Conservation (phyloP, 2,113 vertebrate genomes). For the Siphamia tubifer region DNA sequence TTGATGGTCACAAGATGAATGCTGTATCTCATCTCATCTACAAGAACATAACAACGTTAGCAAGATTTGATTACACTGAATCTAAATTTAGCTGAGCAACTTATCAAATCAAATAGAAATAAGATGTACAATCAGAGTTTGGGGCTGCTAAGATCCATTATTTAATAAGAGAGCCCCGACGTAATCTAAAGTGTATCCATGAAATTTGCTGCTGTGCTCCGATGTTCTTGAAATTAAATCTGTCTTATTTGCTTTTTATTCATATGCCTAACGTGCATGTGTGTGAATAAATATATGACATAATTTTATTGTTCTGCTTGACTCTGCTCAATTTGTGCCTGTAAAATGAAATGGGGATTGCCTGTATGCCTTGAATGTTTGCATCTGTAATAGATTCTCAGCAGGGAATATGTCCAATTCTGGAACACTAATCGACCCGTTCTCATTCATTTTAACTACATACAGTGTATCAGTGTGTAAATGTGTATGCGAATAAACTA, state of each 20-base stretch:
- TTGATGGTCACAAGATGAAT: conserved; percentile 30
- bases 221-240: conserved; percentile 69
- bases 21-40: conserved; percentile 34
- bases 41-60: conserved; percentile 63
- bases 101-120: conserved; percentile 71
- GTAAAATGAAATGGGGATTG: conserved; percentile 55
- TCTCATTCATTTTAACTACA: conserved; percentile 22
- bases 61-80: conserved; percentile 63
- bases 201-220: conserved; percentile 54
- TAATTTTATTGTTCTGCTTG: conserved; percentile 69
- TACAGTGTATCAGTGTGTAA: neutral
- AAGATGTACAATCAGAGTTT: conserved; percentile 64
- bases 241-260: conserved; percentile 68
- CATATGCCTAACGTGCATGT: conserved; percentile 56
- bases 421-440: conserved; percentile 4
- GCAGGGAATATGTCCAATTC: conserved; percentile 23
- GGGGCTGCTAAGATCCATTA: conserved; percentile 58
- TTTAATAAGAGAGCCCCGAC: conserved; percentile 67
- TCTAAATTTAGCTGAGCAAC: conserved; percentile 72
- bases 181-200: conserved; percentile 59
- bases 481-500: neutral
- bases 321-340: conserved; percentile 61
- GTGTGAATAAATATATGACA: conserved; percentile 66
- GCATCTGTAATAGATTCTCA: conserved; percentile 43
- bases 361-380: conserved; percentile 15